Evolutionary conservation across 2,888 invertebrate species (phyloP), one percentile per base, ranked within the genome.

Genomic region (Gibbula magus): DNA sequence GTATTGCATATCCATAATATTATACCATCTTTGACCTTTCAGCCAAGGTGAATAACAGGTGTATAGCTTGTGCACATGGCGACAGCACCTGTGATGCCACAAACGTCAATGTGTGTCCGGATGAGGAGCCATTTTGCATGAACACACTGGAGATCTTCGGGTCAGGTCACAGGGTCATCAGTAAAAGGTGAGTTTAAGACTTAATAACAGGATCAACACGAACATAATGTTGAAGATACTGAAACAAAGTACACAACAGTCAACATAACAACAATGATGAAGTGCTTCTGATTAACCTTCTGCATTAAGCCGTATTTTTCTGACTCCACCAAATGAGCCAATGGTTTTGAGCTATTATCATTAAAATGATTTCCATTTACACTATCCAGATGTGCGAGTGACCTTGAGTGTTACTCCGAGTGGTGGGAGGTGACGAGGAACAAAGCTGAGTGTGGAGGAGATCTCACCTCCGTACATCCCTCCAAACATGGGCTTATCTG

Each of bases 131-230:
- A 29, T 73, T n/a, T 35, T 73, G 73, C n/a, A 73, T 45, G 73
- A 73, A 45, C 73, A 73, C 73, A n/a, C 39, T 73, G 73, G 51
- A 74, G 20, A 25, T 61, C 29, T 13, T 13, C n/a, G 61, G 61
- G 25, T 16, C 25, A 29, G 61, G 61, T 4, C 16, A 61, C 61
- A 61, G 25, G 29, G 61, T 61, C 29, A 25, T 61, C 29, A 61
- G 16, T 8, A 61, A 45, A 8, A 35, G 35, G 73, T 73, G 73
- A 73, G 45, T 32, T 29, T n/a, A n/a, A 20, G 32, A 18, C 10
- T 3, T 0, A 16, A 67, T 67, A n/a, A 20, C 16, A 18, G 79
- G 77, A 76, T 77, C 77, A 82, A 82, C 35, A 35, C 8, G 35
- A 35, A 35, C 3, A 35, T 8, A 35, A 35, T 35, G n/a, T n/a